Evolutionary conservation across 2,797 vertebrate species (phyloP).

Genomic region (Trachurus trachurus): DNA sequence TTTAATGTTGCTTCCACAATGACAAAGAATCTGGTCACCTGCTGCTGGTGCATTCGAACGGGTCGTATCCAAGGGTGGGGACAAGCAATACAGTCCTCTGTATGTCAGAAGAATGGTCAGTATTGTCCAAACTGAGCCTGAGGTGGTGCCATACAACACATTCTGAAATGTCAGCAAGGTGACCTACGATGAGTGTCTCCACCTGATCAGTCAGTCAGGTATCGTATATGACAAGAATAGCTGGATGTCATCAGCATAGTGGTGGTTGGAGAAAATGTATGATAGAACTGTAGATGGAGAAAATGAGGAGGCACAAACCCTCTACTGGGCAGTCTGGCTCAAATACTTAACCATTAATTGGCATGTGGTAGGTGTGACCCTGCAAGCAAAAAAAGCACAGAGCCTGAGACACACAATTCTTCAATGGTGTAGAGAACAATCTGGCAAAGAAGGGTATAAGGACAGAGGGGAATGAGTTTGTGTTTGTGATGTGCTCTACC

Average conservation of each 20-base stretch:
- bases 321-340: not conserved
- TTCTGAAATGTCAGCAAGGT: not conserved
- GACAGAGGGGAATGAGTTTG: not conserved
- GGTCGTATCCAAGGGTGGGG: not conserved
- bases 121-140: not conserved
- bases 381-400: not conserved
- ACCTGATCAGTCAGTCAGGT: not conserved
- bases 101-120: too few relatives aligned
- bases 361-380: not conserved
- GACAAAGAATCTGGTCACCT: not conserved
- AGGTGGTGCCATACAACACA: not conserved
- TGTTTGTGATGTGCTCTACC: too few relatives aligned
- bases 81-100: too few relatives aligned
- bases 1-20: not conserved
- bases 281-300: not conserved
- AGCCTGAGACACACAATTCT: not conserved
- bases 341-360: not conserved
- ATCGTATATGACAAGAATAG: not conserved
- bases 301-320: not conserved
- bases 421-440: not conserved
- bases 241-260: conserved; percentile 27
- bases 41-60: not conserved
- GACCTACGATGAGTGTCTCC: not conserved
- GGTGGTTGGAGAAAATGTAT: not conserved
- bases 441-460: not conserved